A percentile compares a stretch with the other conserved stretches of the same genome.
Evolutionary conservation across 1,140 invertebrate genomes (phyloP).

Genomic region (Xylocopa sonorina): DNA sequence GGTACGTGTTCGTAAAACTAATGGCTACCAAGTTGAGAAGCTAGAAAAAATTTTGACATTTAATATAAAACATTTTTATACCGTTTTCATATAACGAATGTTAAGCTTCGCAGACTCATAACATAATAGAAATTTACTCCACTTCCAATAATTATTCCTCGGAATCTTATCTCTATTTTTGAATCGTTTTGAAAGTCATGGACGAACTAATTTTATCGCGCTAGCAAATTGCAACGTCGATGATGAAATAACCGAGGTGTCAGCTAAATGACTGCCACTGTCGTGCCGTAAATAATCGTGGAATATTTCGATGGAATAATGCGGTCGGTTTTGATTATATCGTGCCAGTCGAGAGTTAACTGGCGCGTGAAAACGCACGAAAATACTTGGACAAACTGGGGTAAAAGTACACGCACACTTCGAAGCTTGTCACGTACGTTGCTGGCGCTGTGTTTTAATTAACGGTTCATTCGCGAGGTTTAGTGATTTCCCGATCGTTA

Average conservation of each 20-base stretch:
- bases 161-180: not conserved
- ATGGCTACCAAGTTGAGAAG: too few relatives aligned
- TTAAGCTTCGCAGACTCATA: too few relatives aligned
- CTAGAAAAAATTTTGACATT: too few relatives aligned
- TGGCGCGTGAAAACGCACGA: not conserved
- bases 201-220: not conserved
- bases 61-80: too few relatives aligned
- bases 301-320: not conserved
- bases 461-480: conserved; percentile 19
- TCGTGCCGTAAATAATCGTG: not conserved
- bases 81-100: too few relatives aligned
- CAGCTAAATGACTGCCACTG: too few relatives aligned
- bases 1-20: too few relatives aligned
- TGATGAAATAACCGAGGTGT: not conserved
- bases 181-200: not conserved
- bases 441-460: conserved; percentile 21
- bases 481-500: conserved; percentile 17
- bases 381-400: not conserved
- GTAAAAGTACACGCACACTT: not conserved
- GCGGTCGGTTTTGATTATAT: conserved; percentile 3
- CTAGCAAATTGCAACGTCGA: not conserved
- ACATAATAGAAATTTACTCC: too few relatives aligned
- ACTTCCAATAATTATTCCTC: too few relatives aligned
- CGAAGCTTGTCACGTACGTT: not conserved
- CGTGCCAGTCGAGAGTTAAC: not conserved